Base-by-base conservation (phyloP, 2,888 invertebrate species). In the Tachina grossa region DNA sequence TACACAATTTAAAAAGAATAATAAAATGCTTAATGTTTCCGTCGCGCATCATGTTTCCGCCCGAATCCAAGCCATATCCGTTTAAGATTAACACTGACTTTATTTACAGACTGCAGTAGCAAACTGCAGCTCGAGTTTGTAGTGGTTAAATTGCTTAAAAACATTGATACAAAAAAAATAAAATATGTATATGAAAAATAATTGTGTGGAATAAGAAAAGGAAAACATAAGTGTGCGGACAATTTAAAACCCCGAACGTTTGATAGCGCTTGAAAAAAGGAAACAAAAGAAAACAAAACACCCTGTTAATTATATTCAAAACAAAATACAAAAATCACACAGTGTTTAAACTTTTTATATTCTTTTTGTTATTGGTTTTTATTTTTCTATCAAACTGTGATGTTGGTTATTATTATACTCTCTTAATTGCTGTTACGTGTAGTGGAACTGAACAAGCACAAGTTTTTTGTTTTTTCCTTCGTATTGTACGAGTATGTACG, bases 1-100 rank as follows among this genome's bases (percentile, higher is more conserved):
- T 80, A 86, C 77, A 84, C 83, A 68, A 68, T 41, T 74, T 78
- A 39, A 76, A 81, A 84, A 83, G 83, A 68, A 31, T 55, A 45
- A 69, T 49, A 81, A 66, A 76, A 66, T 51, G 43, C 81, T 88
- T 91, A 91, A 91, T 91, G 91, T 90, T 91, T 91, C 91, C 91
- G 91, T 89, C 89, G 89, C 89, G 91, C 91, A 90, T 89, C 89
- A 90, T 89, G 89, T 90, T 90, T 91, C 91, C 91, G 91, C 41
- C 53, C 57, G 19, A 75, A 69, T 81, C 65, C 63, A 41, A 78
- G 45, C 53, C 39, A 75, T 81, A 77, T 84, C 86, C 86, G 84
- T 81, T 84, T 75, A 75, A 80, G 77, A 78, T 84, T 86, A 84
- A 81, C 74, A 84, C 77, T 83, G 79, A 83, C 83, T 85, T 79